These are phyloP conservation scores for Stenodema calcarata DNA, from an alignment of 2,888 invertebrate species.

Conservation along the genomic window DNA sequence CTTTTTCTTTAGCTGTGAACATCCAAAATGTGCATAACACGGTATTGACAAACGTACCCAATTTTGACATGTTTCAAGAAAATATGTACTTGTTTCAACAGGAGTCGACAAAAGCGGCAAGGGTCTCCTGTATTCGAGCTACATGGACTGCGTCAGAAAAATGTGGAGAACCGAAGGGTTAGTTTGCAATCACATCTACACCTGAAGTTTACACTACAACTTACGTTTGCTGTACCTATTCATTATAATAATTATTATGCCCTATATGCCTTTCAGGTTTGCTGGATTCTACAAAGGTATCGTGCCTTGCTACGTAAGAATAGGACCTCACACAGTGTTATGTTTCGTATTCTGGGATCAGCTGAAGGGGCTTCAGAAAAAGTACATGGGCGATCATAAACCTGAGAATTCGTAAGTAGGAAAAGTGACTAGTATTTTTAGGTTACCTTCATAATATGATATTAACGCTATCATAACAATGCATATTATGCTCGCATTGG, in stretches of 20 bases:
- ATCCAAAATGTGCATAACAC: too few relatives aligned
- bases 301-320: slow-evolving; percentile 83
- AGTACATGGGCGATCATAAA: background rate
- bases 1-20: too few relatives aligned
- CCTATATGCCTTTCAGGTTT: slow-evolving; percentile 58
- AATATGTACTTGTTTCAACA: slow-evolving; percentile 58
- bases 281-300: slow-evolving; percentile 89
- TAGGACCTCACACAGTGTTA: slow-evolving; percentile 90
- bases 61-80: slow-evolving; percentile 55
- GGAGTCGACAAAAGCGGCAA: slow-evolving; percentile 71
- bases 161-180: slow-evolving; percentile 75
- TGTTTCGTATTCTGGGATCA: slow-evolving; percentile 86
- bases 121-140: slow-evolving; percentile 75
- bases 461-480: too few relatives aligned
- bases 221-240: background rate
- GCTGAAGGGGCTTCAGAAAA: slow-evolving; percentile 50
- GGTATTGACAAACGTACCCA: too few relatives aligned
- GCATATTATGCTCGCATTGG: too few relatives aligned
- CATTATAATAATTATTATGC: background rate
- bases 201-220: too few relatives aligned
- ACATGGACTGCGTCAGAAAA: slow-evolving; percentile 78
- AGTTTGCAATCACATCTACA: too few relatives aligned
- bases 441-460: too few relatives aligned
- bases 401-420: background rate
- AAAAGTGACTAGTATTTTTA: too few relatives aligned